Conservation (phyloP, 2,113 vertebrate species). For the Balaenoptera acutorostrata region DNA sequence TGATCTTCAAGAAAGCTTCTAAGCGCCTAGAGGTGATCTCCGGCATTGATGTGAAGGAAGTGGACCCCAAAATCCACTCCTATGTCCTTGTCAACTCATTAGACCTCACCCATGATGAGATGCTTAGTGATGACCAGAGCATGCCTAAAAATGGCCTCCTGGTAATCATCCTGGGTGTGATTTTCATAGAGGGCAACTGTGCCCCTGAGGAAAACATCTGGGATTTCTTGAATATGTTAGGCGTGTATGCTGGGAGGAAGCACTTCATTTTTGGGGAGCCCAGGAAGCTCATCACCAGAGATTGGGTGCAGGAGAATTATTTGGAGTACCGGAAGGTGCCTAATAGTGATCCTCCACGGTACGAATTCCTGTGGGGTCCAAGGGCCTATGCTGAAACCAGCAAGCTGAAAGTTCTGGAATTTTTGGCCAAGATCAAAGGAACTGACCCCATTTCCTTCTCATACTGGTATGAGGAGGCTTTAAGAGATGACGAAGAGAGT, state of each 20-base stretch:
- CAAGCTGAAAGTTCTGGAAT: constrained; percentile 35
- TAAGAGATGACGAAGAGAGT: constrained; percentile 3
- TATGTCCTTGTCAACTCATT: constrained; percentile 34
- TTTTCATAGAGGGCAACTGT: constrained; percentile 42
- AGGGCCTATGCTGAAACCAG: constrained; percentile 56
- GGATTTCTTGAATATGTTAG: constrained; percentile 39
- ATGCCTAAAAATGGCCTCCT: constrained; percentile 48
- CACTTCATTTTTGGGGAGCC: constrained; percentile 53
- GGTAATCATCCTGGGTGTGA: constrained; percentile 41
- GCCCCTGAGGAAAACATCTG: constrained; percentile 7
- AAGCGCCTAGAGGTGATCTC: constrained; percentile 44
- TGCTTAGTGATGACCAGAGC: background rate
- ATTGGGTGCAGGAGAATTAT: constrained; percentile 47
- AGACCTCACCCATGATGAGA: background rate
- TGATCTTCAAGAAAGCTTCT: constrained; percentile 28
- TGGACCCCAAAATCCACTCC: background rate
- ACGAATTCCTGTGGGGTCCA: constrained; percentile 45
- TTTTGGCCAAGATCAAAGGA: constrained; percentile 24
- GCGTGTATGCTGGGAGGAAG: constrained; percentile 3
- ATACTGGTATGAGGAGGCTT: background rate
- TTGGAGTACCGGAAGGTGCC: background rate
- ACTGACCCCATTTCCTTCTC: background rate
- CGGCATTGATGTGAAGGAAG: constrained; percentile 36
- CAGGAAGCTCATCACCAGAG: constrained; percentile 15
- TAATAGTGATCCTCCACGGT: background rate